Base-by-base conservation (phyloP, 1,140 invertebrate genomes). In the Drosophila arizonae region DNA sequence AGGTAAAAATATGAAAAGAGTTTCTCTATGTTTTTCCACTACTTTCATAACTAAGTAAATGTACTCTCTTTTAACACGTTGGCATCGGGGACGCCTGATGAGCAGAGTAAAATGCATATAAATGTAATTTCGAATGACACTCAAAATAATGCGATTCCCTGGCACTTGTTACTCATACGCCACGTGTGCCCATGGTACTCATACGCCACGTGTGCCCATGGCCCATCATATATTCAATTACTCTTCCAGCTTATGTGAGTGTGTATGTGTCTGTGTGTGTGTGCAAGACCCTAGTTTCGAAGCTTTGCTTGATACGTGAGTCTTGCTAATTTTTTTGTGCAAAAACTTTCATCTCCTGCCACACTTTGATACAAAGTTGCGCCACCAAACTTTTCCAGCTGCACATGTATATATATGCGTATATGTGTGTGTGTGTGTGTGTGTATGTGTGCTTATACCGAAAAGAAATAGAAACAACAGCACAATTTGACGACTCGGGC, bases 161-260 rank as follows among this genome's bases (percentile, higher is more conserved):
- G 41, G 21, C 41, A 56, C 43, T 33, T 52, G 61, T 73, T 69
- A 62, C 71, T 50, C 65, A 73, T 73, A 62, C 65, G 71, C 65
- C 65, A 73, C 71, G 63, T 73, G 65, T 17, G 50, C 41, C 63
- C 64, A 45, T 6, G 45, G 51, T 69, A 62, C 71, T 50, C 65
- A 73, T 73, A 62, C 65, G 71, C 65, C 65, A 73, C 71, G 63
- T 73, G 65, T 17, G 50, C 41, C 63, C 64, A 45, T 6, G 45
- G 51, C 65, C 55, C 65, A 51, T 62, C 30, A 51, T 62, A 62
- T 57, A 73, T 73, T 73, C 71, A 69, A 73, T 73, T 73, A 73
- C 65, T 55, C 48, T 73, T 15, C 52, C 11, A 43, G 24, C 6
- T 24, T 24, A 24, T 24, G 21, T 24, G 21, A 1, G 1, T 24